These are phyloP conservation scores for Bergia sp. DNA, from an alignment of 92 coral and sea anemone species.

Conservation along the genomic window DNA sequence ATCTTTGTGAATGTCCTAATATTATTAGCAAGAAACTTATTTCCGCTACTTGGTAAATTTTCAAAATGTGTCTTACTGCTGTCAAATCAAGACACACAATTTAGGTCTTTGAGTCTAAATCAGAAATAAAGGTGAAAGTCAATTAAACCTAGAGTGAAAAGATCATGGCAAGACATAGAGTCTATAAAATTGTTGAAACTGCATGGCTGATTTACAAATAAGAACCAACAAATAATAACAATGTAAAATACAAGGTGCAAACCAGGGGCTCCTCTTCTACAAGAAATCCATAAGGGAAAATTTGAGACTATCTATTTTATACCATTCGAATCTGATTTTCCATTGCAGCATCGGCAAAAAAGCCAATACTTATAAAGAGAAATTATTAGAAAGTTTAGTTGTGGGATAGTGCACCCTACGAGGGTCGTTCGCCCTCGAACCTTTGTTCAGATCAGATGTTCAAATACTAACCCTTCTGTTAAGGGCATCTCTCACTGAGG, in stretches of 20 bases:
- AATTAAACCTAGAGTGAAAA: no score
- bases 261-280: background rate
- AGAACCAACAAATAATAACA: no score
- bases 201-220: no score
- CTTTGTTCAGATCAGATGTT: background rate
- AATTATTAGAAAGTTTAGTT: background rate
- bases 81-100: background rate
- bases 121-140: no score
- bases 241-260: background rate
- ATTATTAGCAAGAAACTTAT: no score
- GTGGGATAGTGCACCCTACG: background rate
- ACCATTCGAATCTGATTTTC: background rate
- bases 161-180: no score
- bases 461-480: conserved; percentile 70
- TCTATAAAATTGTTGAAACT: no score
- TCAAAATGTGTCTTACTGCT: background rate
- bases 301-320: background rate
- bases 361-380: no score
- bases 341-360: background rate
- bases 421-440: background rate
- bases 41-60: background rate
- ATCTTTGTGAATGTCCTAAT: no score
- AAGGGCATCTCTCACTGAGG: conserved; percentile 77
- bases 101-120: no score
- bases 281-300: background rate